A percentile compares a stretch with the other conserved stretches of the same genome.
Conservation (phyloP, 2,113 vertebrate species). For the Dryoscopus gambensis region DNA sequence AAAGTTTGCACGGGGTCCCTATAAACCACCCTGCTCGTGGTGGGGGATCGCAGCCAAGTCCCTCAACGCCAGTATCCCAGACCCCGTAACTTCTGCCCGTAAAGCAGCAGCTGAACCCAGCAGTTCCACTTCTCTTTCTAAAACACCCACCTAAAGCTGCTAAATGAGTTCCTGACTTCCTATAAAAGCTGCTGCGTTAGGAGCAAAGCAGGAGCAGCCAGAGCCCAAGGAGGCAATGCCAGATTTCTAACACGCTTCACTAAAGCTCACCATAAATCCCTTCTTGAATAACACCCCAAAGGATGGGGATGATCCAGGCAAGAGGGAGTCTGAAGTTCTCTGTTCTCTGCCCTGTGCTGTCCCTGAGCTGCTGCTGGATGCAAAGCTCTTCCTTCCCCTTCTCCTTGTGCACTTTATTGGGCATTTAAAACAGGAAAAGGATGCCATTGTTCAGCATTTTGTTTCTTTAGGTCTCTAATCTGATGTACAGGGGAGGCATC, state of each 20-base stretch:
- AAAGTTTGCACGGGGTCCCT: not conserved
- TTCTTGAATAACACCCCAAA: not conserved
- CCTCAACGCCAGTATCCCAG: not conserved
- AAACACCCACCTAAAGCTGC: not conserved
- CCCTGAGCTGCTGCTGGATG: not conserved
- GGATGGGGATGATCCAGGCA: not conserved
- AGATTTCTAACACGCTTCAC: not conserved
- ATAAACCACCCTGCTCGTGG: not conserved
- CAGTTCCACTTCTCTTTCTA: not conserved
- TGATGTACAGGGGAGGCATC: not conserved
- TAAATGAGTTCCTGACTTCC: not conserved
- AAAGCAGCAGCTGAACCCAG: not conserved
- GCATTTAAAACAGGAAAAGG: not conserved
- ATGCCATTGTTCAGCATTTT: not conserved
- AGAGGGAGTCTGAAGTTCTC: not conserved
- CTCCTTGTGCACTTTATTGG: not conserved
- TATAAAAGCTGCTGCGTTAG: not conserved
- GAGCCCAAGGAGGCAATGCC: not conserved
- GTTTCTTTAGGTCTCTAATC: not conserved
- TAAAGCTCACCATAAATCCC: not conserved
- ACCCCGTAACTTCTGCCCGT: not conserved
- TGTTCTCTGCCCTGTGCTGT: not conserved
- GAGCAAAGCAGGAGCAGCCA: not conserved
- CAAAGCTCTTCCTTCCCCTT: not conserved
- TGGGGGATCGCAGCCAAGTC: not conserved